phyloP scores from a whole-genome alignment of 2,888 invertebrate species.

The Gandaritis pyraliata region DNA sequence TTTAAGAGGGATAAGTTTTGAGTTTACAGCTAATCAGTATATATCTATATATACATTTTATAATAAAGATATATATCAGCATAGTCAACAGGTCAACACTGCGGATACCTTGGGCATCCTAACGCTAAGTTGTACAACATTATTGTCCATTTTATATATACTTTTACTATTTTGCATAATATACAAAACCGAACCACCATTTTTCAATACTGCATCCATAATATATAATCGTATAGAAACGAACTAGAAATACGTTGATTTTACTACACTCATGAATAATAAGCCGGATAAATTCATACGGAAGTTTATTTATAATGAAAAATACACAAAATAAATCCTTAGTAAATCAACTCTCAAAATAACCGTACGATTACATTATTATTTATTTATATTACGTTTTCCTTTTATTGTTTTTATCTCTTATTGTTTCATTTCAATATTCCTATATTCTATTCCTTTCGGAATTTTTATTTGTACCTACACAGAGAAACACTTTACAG shows the following conservation, averaged over 20 bases:
- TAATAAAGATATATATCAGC: constrained; percentile 61
- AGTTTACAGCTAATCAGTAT: constrained; percentile 70
- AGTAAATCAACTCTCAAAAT: constrained; percentile 41
- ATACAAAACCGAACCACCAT: constrained; percentile 74
- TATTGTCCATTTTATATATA: constrained; percentile 76
- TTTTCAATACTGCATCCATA: constrained; percentile 75
- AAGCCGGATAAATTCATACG: constrained; percentile 63
- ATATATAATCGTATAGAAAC: constrained; percentile 63
- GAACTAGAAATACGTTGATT: constrained; percentile 64
- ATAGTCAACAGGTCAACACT: constrained; percentile 78
- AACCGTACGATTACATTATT: constrained; percentile 58
- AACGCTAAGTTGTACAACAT: constrained; percentile 76
- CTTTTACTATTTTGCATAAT: constrained; percentile 77
- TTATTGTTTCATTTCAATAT: constrained; percentile 63
- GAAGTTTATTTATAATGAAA: constrained; percentile 46
- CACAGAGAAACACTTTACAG: constrained; percentile 84
- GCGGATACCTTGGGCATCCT: constrained; percentile 82
- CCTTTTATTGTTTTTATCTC: constrained; percentile 56
- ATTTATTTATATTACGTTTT: constrained; percentile 53
- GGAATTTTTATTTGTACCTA: constrained; percentile 71
- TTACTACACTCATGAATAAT: constrained; percentile 64
- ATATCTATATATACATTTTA: constrained; percentile 43
- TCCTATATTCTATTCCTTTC: constrained; percentile 77
- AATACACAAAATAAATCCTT: constrained; percentile 46
- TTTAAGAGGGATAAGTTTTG: constrained; percentile 78